phyloP scores from a whole-genome alignment of 2,888 invertebrate species.

The Drosophila kambysellisi region DNA sequence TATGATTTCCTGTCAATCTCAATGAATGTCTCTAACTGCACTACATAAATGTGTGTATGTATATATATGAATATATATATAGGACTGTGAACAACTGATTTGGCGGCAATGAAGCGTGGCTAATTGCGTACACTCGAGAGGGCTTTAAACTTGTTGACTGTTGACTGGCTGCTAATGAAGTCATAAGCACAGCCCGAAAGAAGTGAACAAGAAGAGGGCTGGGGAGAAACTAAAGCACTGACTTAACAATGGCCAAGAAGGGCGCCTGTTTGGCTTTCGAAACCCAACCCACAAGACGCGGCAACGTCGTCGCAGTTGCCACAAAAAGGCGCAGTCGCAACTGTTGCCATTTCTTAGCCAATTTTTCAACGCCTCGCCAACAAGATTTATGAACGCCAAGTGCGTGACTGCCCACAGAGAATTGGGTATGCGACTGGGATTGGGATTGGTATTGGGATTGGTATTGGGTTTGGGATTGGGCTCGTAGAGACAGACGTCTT shows the following conservation, averaged over 20 bases:
- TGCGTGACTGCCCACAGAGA: constrained; percentile 74
- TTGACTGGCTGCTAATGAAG: constrained; percentile 72
- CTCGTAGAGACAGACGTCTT: constrained; percentile 3
- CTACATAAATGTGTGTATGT: constrained; percentile 2
- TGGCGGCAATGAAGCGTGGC: constrained; percentile 73
- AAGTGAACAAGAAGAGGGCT: constrained; percentile 11
- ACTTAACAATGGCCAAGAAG: constrained; percentile 62
- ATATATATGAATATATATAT: background rate
- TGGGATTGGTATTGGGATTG: background rate
- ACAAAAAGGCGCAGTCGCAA: constrained; percentile 65
- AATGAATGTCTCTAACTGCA: constrained; percentile 62
- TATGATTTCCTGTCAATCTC: constrained; percentile 79
- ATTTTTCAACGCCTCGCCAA: constrained; percentile 76
- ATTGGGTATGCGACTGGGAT: background rate
- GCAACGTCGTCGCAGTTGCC: constrained; percentile 24
- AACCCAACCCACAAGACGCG: constrained; percentile 46
- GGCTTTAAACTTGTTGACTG: constrained; percentile 64
- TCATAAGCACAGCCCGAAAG: constrained; percentile 51
- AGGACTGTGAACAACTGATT: constrained; percentile 57
- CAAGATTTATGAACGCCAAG: constrained; percentile 72
- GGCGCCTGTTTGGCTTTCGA: constrained; percentile 54
- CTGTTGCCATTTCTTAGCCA: constrained; percentile 63
- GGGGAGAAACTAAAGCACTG: constrained; percentile 13
- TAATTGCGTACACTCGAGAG: constrained; percentile 68
- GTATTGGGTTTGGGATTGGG: background rate